Conservation (phyloP, 2,113 vertebrate species). For the Megaleporinus macrocephalus region DNA sequence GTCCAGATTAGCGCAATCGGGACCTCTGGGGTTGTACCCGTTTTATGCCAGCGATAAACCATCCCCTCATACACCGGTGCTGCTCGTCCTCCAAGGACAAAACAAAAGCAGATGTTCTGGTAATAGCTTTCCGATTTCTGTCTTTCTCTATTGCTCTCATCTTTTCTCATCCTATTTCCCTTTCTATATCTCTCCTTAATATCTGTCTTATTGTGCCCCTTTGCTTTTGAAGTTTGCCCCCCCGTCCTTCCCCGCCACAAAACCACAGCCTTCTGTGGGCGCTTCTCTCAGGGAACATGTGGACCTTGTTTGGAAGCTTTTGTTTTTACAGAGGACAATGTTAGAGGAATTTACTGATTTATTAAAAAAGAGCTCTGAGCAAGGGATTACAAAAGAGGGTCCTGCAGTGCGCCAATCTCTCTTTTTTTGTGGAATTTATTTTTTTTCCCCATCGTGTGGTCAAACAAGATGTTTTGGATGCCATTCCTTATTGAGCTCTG, state of each 20-base stretch:
- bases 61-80: background rate
- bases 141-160: background rate
- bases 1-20: constrained; percentile 19
- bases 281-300: constrained; percentile 20
- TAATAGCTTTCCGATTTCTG: background rate
- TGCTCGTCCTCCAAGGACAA: background rate
- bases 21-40: constrained; percentile 14
- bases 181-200: background rate
- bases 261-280: background rate
- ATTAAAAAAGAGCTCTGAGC: constrained; percentile 24
- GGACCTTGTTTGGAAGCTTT: constrained; percentile 6
- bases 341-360: constrained; percentile 12
- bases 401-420: constrained; percentile 1
- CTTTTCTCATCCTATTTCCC: background rate
- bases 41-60: constrained; percentile 14
- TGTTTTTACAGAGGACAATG: constrained; percentile 15
- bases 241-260: background rate
- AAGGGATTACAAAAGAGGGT: background rate
- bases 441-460: background rate
- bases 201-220: constrained; percentile 10
- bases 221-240: constrained; percentile 9
- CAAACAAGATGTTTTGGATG: constrained; percentile 7
- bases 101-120: constrained; percentile 16
- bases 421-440: background rate
- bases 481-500: constrained; percentile 5